Percentiles rank a stretch among this genome's conserved stretches.
These are phyloP conservation scores for Drosophila suzukii DNA, from an alignment of 1,140 invertebrate species.

Conservation along the genomic window DNA sequence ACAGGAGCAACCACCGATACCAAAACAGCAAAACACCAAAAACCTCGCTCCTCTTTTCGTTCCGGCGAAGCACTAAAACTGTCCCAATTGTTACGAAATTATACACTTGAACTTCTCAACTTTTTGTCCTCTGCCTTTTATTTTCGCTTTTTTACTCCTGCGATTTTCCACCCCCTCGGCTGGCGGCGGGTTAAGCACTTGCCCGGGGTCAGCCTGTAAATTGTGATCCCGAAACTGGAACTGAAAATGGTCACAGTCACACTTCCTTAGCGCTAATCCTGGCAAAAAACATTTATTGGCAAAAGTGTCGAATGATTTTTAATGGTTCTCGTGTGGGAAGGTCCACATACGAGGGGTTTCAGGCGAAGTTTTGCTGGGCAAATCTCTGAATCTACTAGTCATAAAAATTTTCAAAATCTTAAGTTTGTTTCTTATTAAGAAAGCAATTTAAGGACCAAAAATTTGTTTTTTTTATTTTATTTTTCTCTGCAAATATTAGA, in stretches of 20 bases:
- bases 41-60: constrained; percentile 27
- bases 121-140: constrained; percentile 16
- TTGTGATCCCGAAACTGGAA: constrained; percentile 10
- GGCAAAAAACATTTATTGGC: constrained; percentile 26
- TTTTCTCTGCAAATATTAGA: no score
- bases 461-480: no score
- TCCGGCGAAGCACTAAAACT: constrained; percentile 81
- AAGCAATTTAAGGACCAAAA: no score
- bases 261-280: constrained; percentile 23
- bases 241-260: constrained; percentile 32
- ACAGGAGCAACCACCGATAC: constrained; percentile 40
- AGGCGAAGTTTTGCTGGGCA: background rate
- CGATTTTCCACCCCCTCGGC: constrained; percentile 31
- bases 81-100: constrained; percentile 77
- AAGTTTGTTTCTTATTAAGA: no score
- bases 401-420: no score
- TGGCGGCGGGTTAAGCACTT: constrained; percentile 36
- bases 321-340: constrained; percentile 32
- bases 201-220: constrained; percentile 17
- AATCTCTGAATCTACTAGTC: no score
- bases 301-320: constrained; percentile 8
- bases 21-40: constrained; percentile 5
- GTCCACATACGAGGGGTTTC: background rate
- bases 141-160: background rate
- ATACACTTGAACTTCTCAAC: constrained; percentile 80